Base-by-base conservation (phyloP, 2,888 invertebrate species). In the Nineta flava region DNA sequence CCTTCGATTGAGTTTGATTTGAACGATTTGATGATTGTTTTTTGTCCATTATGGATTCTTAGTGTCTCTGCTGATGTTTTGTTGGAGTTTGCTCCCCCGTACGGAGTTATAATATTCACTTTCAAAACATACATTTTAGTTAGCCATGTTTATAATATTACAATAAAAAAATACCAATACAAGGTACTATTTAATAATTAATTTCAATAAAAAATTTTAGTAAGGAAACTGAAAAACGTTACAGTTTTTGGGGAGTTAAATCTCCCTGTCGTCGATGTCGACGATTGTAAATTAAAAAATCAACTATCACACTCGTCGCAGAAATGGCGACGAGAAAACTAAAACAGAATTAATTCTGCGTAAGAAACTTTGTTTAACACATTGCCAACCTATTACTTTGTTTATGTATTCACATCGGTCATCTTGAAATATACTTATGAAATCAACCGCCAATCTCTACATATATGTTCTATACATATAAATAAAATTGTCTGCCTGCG, bases 101-200 rank as follows among this genome's bases (percentile, higher is more conserved):
- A 70, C 73, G 81, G 81, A 81, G 82, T 77, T 73, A 74, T 74
- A 69, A 72, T 72, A 69, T 69, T 67, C 73, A 73, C 71, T 71
- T 77, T 76, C 75, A 76, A 70, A 70, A 73, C 72, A 79, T 78
- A 81, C 84, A 84, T 84, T 76, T 81, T 81, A 83, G 76, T 77
- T 81, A 79, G 81, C 83, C 83, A 83, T 83, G 79, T 80, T 81
- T 76, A 71, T 74, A 61, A 67, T 67, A 67, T 65, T 66, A 67
- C 69, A 67, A 71, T 68, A 73, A 72, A 68, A 70, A 73, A 65
- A 63, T 58, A 58, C 45, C 17, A 45, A 26, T 49, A 38, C 19
- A 15, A 6, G 49, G 19, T 19, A 19, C 41, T 32, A 17, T 16
- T 15, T 21, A 34, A 49, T 17, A 44, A 44, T 35, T 17, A 26